phyloP scores from a whole-genome alignment of 1,140 invertebrate species.

The Amphibalanus amphitrite region DNA sequence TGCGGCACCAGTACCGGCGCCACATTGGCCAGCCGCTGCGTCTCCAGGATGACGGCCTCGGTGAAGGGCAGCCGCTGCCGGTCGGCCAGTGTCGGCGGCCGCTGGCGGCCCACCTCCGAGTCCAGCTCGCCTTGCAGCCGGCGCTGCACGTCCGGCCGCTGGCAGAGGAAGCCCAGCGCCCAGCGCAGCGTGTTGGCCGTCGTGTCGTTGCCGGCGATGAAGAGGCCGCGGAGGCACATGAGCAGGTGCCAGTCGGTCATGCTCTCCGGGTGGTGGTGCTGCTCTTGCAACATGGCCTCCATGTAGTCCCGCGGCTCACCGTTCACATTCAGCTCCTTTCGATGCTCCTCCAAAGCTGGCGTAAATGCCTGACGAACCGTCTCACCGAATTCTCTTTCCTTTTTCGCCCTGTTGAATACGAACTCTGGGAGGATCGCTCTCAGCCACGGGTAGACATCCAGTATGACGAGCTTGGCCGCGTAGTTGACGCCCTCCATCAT shows the following conservation, averaged over 20 bases:
- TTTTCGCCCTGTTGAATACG: background rate
- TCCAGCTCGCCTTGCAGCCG: constrained; percentile 15
- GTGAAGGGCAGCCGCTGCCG: constrained; percentile 31
- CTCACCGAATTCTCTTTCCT: background rate
- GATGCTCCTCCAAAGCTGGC: background rate
- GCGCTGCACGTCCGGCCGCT: constrained; percentile 13
- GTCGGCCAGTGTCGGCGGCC: constrained; percentile 9
- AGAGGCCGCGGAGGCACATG: constrained; percentile 16
- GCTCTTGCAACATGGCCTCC: too few relatives aligned
- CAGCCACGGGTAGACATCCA: background rate
- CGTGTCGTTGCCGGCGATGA: constrained; percentile 16
- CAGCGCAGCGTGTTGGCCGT: constrained; percentile 10
- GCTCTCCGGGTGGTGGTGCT: too few relatives aligned
- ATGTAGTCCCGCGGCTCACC: too few relatives aligned
- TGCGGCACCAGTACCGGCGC: constrained; percentile 11
- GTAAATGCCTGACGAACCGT: background rate
- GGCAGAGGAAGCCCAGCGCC: constrained; percentile 13
- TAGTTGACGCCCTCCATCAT: background rate
- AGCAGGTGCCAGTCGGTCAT: constrained; percentile 15
- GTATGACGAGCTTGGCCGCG: background rate
- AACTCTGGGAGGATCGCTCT: background rate
- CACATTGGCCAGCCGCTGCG: constrained; percentile 39
- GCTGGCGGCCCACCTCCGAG: constrained; percentile 7
- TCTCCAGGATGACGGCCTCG: constrained; percentile 50
- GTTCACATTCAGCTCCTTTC: background rate